Evolutionary conservation across 2,888 invertebrate genomes (phyloP).

Genomic region (Trichopoda pennipes): DNA sequence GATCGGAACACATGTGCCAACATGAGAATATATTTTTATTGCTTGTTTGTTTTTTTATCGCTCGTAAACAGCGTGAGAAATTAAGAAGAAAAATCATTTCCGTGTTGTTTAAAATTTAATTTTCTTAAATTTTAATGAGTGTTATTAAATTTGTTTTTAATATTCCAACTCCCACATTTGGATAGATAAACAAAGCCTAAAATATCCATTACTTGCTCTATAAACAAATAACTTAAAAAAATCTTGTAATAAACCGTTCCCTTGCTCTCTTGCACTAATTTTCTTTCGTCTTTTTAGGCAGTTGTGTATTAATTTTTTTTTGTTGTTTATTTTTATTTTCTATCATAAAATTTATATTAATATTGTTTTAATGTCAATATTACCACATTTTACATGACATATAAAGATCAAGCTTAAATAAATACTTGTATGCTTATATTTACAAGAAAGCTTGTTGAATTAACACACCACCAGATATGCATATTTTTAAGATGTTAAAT

Average conservation of each 20-base stretch:
- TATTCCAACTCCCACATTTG: too few species aligned
- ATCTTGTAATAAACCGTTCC: neutral
- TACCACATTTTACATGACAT: slow-evolving; percentile 54
- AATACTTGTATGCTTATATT: neutral
- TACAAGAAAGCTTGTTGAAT: neutral
- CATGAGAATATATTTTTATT: too few species aligned
- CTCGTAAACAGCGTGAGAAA: too few species aligned
- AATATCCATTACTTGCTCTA: too few species aligned
- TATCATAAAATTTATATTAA: slow-evolving; percentile 15
- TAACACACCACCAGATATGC: neutral
- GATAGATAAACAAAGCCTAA: too few species aligned
- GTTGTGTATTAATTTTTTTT: neutral
- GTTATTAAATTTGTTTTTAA: too few species aligned
- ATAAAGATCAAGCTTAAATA: slow-evolving; percentile 38
- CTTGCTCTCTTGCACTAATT: neutral
- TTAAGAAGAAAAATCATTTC: too few species aligned
- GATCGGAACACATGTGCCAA: too few species aligned
- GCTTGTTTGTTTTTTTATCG: too few species aligned
- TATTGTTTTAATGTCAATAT: slow-evolving; percentile 53
- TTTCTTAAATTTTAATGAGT: too few species aligned
- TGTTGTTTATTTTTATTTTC: neutral
- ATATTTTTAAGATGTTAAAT: neutral
- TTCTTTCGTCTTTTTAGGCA: neutral
- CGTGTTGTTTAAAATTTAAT: too few species aligned
- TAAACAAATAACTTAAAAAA: too few species aligned